Percentiles rank a stretch among this genome's conserved stretches.
Evolutionary conservation across 2,113 vertebrate species (phyloP).

Genomic region (Amia ocellicauda): DNA sequence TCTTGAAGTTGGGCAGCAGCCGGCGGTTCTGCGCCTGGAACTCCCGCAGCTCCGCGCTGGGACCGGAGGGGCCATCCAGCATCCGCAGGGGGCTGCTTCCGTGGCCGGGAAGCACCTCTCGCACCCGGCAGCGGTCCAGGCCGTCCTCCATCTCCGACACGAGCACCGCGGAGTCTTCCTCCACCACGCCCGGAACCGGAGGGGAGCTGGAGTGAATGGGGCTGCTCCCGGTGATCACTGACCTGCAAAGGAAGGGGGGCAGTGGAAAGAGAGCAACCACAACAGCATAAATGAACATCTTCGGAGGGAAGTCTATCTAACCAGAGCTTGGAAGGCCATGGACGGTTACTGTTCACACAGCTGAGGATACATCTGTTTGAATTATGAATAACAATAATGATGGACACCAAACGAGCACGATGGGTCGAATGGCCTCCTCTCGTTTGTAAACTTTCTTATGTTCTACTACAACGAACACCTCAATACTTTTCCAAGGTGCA

Average conservation of each 20-base stretch:
- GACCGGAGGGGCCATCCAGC: background rate
- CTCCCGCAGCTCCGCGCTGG: constrained; percentile 34
- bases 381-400: constrained; percentile 1
- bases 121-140: constrained; percentile 15
- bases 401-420: no score
- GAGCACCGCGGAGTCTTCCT: constrained; percentile 44
- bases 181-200: constrained; percentile 52
- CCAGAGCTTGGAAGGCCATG: no score
- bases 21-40: constrained; percentile 69
- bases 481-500: background rate
- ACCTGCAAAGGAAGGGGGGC: constrained; percentile 44
- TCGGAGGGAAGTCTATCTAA: no score
- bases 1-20: constrained; percentile 68
- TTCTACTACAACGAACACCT: background rate
- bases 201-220: constrained; percentile 27
- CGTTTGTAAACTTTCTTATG: no score
- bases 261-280: background rate
- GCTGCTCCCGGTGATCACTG: constrained; percentile 46
- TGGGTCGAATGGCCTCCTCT: no score
- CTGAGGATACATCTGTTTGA: no score
- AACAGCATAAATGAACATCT: no score
- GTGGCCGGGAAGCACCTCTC: constrained; percentile 4
- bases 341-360: no score
- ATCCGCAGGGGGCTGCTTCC: background rate
- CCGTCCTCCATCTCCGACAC: constrained; percentile 32